Evolutionary conservation across 2,113 vertebrate genomes (phyloP), one percentile per base, ranked within the genome.

Genomic region (Noctilio leporinus): DNA sequence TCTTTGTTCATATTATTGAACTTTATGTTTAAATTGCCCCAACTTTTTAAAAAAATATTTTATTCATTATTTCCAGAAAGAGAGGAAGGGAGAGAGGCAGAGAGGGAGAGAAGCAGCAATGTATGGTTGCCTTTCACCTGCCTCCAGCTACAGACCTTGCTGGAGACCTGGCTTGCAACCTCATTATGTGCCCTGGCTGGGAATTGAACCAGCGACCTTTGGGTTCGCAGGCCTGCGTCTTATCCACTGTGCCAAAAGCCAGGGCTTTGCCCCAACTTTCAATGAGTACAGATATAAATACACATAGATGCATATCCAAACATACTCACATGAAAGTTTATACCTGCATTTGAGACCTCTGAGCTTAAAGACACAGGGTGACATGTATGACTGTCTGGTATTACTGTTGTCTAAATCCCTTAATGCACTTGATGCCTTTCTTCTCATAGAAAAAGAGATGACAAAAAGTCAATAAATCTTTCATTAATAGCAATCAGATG

Each of bases 401-500:
- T 73, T 55, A 43, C n/a, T 73, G 26, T 47, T 93, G 10, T 84
- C 53, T 59, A 43, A 93, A 92, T 75, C 2, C 43, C 30, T 86
- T 76, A 10, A 38, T 90, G 3, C 26, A 65, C n/a, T 92, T 88
- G 55, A 96, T 95, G 91, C 40, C 22, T 84, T 92, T 94, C 24
- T 92, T 73, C 84, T 94, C 65, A 67, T 95, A 88, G 55, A 40
- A 10, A 94, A 96, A 91, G 28, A 80, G 33, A 55, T 19, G 5
- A 94, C 59, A 62, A 62, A 86, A 62, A 1, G 19, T 24, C 64
- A 96, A 96, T 98, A 96, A 98, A 98, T 98, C 98, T 98, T 97
- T 98, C 97, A 98, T 97, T 94, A 93, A 93, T 16, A 49, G 75
- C 80, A 97, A 84, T 93, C 72, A 98, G 97, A 98, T 95, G 95